Conservation (phyloP, 2,113 vertebrate species). For the Corvus moneduloides region DNA sequence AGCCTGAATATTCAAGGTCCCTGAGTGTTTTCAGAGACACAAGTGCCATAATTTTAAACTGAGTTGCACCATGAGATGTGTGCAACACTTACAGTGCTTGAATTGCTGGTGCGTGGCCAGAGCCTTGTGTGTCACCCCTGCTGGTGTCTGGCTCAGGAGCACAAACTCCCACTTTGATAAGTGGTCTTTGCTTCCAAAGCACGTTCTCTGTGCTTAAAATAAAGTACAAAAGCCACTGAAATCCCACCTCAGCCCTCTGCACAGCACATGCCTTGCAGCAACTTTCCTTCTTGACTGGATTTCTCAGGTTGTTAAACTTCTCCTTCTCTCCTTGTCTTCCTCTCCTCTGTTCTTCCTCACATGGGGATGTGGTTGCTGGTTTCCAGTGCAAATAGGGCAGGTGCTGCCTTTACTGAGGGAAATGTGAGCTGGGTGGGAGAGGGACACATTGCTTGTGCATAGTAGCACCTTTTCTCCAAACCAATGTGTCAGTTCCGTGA, state of each 20-base stretch:
- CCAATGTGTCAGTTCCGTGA: not conserved
- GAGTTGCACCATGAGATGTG: not conserved
- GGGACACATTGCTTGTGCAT: accelerated
- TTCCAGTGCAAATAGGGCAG: not conserved
- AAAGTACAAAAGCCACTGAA: not conserved
- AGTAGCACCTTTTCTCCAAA: not conserved
- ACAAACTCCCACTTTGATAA: not conserved
- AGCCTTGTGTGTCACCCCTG: not conserved
- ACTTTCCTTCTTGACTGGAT: not conserved
- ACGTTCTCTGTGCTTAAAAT: not conserved
- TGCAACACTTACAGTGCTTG: not conserved
- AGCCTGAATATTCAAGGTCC: not conserved
- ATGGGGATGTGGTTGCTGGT: not conserved
- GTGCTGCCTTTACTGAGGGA: not conserved
- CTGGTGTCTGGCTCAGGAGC: not conserved
- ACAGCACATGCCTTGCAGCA: not conserved
- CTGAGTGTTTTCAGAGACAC: not conserved
- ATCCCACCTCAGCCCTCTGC: not conserved
- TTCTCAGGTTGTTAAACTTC: not conserved
- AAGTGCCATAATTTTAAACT: not conserved
- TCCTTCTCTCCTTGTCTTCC: not conserved
- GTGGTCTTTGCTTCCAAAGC: not conserved
- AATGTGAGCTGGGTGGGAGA: not conserved
- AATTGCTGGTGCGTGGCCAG: not conserved
- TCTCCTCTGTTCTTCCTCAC: not conserved